phyloP scores from a whole-genome alignment of 2,888 invertebrate genomes.

The Calephelis perditalis region DNA sequence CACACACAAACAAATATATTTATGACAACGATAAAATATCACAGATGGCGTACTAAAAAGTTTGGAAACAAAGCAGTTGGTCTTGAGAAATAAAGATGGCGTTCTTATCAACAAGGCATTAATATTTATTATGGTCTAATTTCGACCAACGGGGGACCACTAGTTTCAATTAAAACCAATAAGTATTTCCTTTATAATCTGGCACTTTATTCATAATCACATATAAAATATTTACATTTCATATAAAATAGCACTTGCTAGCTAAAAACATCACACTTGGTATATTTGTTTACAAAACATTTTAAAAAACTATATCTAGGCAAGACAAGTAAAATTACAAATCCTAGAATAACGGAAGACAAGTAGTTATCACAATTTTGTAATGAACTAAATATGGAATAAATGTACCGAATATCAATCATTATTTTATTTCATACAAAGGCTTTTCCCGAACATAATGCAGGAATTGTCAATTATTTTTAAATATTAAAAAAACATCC shows the following conservation, averaged over 20 bases:
- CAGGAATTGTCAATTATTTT: too few species aligned
- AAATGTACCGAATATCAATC: neutral
- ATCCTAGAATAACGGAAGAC: constrained; percentile 39
- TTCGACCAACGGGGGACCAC: neutral
- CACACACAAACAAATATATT: too few species aligned
- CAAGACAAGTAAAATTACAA: constrained; percentile 36
- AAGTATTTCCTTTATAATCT: constrained; percentile 44
- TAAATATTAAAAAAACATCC: too few species aligned
- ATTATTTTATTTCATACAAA: neutral
- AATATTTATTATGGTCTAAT: too few species aligned
- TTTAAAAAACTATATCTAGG: constrained; percentile 33
- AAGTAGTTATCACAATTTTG: constrained; percentile 25
- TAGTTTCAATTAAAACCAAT: constrained; percentile 33
- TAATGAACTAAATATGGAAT: constrained; percentile 8
- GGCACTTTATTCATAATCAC: constrained; percentile 60
- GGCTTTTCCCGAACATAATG: too few species aligned
- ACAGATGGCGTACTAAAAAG: too few species aligned
- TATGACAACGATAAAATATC: too few species aligned
- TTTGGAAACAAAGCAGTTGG: too few species aligned
- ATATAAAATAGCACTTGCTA: constrained; percentile 39
- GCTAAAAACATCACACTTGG: constrained; percentile 44
- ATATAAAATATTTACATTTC: constrained; percentile 56
- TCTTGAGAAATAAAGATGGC: too few species aligned
- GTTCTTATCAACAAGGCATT: too few species aligned
- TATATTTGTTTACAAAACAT: constrained; percentile 34